A percentile compares a stretch with the other conserved stretches of the same genome.
phyloP scores from a whole-genome alignment of 2,797 vertebrate species.

The Chaunax sp. region DNA sequence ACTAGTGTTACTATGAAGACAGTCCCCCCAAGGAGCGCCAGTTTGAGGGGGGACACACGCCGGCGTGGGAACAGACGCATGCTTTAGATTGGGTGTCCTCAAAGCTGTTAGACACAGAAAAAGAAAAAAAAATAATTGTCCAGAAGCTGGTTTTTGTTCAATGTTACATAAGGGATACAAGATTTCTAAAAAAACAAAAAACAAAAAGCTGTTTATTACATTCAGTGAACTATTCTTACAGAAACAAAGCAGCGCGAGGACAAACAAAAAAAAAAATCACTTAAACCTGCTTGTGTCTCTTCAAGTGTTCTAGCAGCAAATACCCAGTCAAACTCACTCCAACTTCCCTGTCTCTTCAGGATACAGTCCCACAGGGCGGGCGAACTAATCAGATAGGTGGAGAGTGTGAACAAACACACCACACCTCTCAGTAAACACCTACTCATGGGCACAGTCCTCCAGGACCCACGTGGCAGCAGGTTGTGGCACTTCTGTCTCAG shows the following conservation, averaged over 20 bases:
- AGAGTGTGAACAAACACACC: conserved; percentile 73
- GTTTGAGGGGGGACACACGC: conserved; percentile 85
- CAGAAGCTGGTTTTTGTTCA: background rate
- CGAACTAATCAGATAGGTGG: conserved; percentile 35
- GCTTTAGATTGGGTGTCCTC: conserved; percentile 15
- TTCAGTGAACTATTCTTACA: background rate
- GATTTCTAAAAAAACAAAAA: too few species aligned
- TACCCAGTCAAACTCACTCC: conserved; percentile 24
- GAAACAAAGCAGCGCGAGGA: background rate
- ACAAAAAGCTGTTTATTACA: background rate
- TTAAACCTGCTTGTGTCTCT: conserved; percentile 46
- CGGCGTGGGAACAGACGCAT: conserved; percentile 88
- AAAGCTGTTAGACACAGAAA: conserved; percentile 31
- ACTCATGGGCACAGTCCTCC: conserved; percentile 50
- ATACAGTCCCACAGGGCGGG: conserved; percentile 56
- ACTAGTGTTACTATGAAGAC: conserved; percentile 90
- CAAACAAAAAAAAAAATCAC: background rate
- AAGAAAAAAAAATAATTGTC: background rate
- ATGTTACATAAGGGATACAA: too few species aligned
- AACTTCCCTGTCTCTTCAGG: conserved; percentile 37
- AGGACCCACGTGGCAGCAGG: conserved; percentile 71
- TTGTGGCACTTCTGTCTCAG: background rate
- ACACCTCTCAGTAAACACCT: conserved; percentile 74
- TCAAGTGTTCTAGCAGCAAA: conserved; percentile 56
- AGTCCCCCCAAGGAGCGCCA: conserved; percentile 84